Conservation (phyloP, 2,113 vertebrate genomes). For the Xyrauchen texanus region DNA sequence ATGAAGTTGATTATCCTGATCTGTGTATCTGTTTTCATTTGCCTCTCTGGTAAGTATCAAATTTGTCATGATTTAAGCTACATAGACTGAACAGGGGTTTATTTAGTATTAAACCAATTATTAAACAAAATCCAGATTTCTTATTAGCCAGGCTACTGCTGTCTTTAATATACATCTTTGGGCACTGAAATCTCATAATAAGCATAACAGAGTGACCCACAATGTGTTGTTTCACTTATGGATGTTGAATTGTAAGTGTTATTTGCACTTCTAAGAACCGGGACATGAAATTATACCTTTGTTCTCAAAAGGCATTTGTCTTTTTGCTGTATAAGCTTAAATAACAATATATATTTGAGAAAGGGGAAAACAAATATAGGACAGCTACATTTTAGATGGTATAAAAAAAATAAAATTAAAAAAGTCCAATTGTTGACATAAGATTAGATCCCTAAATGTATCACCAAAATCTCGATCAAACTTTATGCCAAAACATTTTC, state of each 20-base stretch:
- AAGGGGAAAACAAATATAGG: too few species aligned
- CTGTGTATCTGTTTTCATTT: constrained; percentile 54
- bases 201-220: background rate
- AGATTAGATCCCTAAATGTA: too few species aligned
- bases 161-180: background rate
- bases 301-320: background rate
- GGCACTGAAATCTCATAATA: background rate
- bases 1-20: constrained; percentile 63
- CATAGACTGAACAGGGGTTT: background rate
- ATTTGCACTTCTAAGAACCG: background rate
- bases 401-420: too few species aligned
- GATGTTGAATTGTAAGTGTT: background rate
- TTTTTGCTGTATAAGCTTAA: too few species aligned
- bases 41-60: constrained; percentile 59
- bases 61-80: background rate
- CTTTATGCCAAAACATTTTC: too few species aligned
- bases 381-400: too few species aligned
- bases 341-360: too few species aligned
- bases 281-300: background rate
- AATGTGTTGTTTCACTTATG: background rate
- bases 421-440: too few species aligned
- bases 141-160: background rate
- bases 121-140: background rate
- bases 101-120: background rate
- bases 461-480: too few species aligned